Percentiles rank a stretch among this genome's conserved stretches.
These are phyloP conservation scores for Hippocampus comes DNA, from an alignment of 2,113 vertebrate species.

Conservation along the genomic window DNA sequence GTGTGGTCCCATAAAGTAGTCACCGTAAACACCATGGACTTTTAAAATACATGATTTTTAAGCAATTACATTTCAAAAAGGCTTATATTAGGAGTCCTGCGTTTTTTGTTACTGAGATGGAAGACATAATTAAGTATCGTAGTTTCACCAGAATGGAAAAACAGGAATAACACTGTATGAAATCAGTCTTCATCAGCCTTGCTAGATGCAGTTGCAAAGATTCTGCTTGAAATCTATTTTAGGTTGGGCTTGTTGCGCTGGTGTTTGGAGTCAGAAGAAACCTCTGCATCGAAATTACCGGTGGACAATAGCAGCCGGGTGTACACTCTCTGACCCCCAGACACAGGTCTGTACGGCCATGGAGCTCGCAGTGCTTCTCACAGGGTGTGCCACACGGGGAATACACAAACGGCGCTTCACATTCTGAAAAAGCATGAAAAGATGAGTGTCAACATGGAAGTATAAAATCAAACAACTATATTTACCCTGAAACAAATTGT, in stretches of 20 bases:
- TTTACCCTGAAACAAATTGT: not conserved
- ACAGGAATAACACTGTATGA: no score
- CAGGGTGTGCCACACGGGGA: conserved; percentile 76
- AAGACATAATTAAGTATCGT: no score
- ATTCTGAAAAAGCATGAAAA: conserved; percentile 35
- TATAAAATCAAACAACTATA: not conserved
- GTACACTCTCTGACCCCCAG: conserved; percentile 65
- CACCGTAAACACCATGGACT: not conserved
- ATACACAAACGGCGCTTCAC: conserved; percentile 75
- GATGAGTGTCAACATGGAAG: not conserved
- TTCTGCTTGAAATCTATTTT: no score
- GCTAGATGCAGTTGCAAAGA: no score
- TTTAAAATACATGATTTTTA: not conserved
- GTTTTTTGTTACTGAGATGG: not conserved
- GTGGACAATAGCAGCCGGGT: conserved; percentile 84
- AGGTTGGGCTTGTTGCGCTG: no score
- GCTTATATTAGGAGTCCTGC: not conserved
- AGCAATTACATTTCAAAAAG: not conserved
- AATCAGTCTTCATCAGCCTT: no score
- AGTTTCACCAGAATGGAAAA: no score
- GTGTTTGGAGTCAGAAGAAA: not conserved
- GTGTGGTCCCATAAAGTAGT: not conserved
- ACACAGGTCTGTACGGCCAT: conserved; percentile 60
- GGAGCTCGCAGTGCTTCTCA: conserved; percentile 75
- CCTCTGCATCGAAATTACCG: conserved; percentile 59